Evolutionary conservation across 2,888 invertebrate genomes (phyloP), one percentile per base, ranked within the genome.

Genomic region (Nemotelus nigrinus): DNA sequence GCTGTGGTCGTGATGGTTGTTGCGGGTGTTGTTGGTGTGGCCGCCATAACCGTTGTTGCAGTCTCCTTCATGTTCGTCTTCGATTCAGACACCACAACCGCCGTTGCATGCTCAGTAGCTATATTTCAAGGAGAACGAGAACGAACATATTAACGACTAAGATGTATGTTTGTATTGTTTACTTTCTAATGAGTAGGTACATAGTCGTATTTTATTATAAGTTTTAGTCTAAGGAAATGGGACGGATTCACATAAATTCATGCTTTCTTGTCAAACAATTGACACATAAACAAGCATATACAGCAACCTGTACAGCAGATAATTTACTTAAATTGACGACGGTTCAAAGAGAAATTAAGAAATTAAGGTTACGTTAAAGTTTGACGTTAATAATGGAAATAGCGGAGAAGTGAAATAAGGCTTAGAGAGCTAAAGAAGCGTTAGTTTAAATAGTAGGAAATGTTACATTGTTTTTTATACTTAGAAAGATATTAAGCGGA

Each of bases 61-160:
- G 85, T 85, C 81, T 87, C 87, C 82, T 86, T 87, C 4, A 86
- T 84, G 83, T 86, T 87, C 80, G 84, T 86, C 82, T 87, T 86
- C n/a, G 87, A 86, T 83, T 87, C 87, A 79, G 86, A 84, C 80
- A 85, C 84, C 84, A 86, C 85, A 84, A 87, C 85, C 84, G 87
- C 83, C 81, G 86, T 86, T 81, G 85, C 85, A 82, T 84, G 84
- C 81, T 86, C 87, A 81, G 83, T 83, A 83, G 87, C 87, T 85
- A 81, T 78, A 79, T 80, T 53, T 65, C 60, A 57, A 60, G 58
- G 70, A 67, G 7, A 63, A 63, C 25, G 58, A 58, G 5, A 58
- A 25, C 53, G 53, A 10, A 53, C 6, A 53, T 8, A 25, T 25
- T 25, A 25, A 25, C 25, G 25, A 25, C 25, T 25, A 25, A 25